These are phyloP conservation scores for Mesembrinibis cayennensis DNA, from an alignment of 2,113 vertebrate genomes.

Conservation along the genomic window DNA sequence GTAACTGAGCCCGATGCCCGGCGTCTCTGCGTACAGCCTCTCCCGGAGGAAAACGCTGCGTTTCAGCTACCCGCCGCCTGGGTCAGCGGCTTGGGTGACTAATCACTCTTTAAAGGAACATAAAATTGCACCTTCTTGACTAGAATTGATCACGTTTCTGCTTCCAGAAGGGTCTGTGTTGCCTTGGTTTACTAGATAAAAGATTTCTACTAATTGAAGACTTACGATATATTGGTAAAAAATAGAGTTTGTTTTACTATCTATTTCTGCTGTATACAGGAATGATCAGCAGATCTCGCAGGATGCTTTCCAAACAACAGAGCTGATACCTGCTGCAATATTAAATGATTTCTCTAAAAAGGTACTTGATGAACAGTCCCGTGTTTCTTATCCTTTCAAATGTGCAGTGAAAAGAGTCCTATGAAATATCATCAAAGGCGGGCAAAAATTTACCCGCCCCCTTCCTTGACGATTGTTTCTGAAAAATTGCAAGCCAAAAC, in stretches of 20 bases:
- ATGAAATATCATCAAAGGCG: neutral
- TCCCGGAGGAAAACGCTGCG: neutral
- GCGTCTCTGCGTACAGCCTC: neutral
- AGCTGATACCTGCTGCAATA: neutral
- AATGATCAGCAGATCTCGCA: neutral
- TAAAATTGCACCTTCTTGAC: neutral
- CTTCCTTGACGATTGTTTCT: neutral
- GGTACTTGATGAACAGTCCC: neutral
- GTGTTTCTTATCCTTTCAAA: neutral
- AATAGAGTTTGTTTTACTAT: neutral
- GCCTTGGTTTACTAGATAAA: neutral
- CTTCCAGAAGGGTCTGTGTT: neutral
- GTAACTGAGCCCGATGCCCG: fast-evolving
- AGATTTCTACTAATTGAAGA: neutral
- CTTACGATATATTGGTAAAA: neutral
- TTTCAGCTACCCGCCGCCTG: neutral
- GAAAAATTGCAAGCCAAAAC: neutral
- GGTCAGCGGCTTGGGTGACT: neutral
- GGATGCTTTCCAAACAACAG: neutral
- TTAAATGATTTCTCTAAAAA: neutral
- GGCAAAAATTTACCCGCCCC: neutral
- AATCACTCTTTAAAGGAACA: neutral
- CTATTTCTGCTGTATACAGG: neutral
- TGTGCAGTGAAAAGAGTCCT: too few species aligned
- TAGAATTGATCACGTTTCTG: neutral